Evolutionary conservation across 2,113 vertebrate species (phyloP).

Genomic region (Lipophrys pholis): DNA sequence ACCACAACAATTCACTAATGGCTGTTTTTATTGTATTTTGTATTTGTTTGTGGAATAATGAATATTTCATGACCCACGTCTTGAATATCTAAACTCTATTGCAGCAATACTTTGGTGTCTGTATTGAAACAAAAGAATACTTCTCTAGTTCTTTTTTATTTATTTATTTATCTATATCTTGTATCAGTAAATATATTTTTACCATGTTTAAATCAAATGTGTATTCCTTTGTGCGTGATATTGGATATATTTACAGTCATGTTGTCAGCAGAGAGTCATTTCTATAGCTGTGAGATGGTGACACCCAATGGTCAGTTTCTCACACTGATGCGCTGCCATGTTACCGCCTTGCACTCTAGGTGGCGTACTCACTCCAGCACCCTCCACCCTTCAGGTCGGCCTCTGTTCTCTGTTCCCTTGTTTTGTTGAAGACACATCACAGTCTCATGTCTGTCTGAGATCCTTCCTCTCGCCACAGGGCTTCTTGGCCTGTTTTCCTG

Average conservation of each 20-base stretch:
- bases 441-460: conserved; percentile 45
- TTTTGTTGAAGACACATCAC: conserved; percentile 34
- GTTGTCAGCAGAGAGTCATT: not conserved
- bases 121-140: not conserved
- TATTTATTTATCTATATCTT: no score
- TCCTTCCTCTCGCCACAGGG: conserved; percentile 36
- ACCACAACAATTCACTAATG: not conserved
- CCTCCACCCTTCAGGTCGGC: conserved; percentile 5
- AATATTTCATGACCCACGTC: not conserved
- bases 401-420: conserved; percentile 7
- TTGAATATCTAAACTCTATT: not conserved
- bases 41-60: not conserved
- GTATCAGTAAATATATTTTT: no score
- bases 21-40: not conserved
- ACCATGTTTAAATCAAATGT: not conserved
- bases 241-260: not conserved
- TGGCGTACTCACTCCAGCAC: conserved; percentile 70
- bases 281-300: conserved; percentile 44
- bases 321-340: conserved; percentile 15
- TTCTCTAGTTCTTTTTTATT: no score
- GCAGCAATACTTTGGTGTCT: not conserved
- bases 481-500: conserved; percentile 31
- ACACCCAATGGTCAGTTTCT: conserved; percentile 62
- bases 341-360: conserved; percentile 56
- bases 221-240: not conserved